Evolutionary conservation across 2,797 vertebrate genomes (phyloP).

Genomic region (Lates japonicus): DNA sequence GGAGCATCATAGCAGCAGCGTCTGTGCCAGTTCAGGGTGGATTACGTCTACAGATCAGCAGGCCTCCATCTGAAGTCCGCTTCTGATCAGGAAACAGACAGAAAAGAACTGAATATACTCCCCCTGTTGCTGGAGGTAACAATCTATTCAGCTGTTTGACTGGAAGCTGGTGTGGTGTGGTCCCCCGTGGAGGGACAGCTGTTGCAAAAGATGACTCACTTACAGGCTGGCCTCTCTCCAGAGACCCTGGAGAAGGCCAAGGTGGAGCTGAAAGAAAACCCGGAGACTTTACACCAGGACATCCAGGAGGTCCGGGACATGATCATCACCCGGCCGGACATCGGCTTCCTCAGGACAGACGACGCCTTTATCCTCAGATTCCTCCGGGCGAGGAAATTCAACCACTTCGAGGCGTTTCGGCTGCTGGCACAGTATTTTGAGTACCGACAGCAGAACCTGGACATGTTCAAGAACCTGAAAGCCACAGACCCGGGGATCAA

Average conservation of each 20-base stretch:
- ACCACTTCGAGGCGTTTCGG: conserved; percentile 98
- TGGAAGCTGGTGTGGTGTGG: conserved; percentile 49
- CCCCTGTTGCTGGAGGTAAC: conserved; percentile 66
- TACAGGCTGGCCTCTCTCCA: conserved; percentile 97
- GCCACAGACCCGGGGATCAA: conserved; percentile 98
- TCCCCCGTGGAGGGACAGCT: conserved; percentile 66
- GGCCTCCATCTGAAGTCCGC: conserved; percentile 72
- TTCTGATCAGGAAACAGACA: conserved; percentile 37
- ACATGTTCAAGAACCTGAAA: conserved; percentile 99
- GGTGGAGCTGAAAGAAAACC: conserved; percentile 97
- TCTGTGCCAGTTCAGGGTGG: conserved; percentile 68
- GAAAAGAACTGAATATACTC: not conserved
- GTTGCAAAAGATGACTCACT: conserved; percentile 93
- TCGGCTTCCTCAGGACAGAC: conserved; percentile 98
- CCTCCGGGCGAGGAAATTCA: conserved; percentile 97
- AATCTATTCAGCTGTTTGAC: conserved; percentile 24
- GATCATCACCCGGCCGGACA: conserved; percentile 99
- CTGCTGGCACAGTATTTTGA: conserved; percentile 98
- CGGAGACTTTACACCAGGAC: conserved; percentile 97
- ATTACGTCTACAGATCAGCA: conserved; percentile 72
- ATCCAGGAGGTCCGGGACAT: conserved; percentile 99
- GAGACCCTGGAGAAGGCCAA: conserved; percentile 99
- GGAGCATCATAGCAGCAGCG: conserved; percentile 58
- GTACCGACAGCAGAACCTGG: conserved; percentile 98
- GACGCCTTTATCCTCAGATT: conserved; percentile 98